Evolutionary conservation across 2,797 vertebrate species (phyloP), one percentile per base, ranked within the genome.

Genomic region (Sebastes itinus): DNA sequence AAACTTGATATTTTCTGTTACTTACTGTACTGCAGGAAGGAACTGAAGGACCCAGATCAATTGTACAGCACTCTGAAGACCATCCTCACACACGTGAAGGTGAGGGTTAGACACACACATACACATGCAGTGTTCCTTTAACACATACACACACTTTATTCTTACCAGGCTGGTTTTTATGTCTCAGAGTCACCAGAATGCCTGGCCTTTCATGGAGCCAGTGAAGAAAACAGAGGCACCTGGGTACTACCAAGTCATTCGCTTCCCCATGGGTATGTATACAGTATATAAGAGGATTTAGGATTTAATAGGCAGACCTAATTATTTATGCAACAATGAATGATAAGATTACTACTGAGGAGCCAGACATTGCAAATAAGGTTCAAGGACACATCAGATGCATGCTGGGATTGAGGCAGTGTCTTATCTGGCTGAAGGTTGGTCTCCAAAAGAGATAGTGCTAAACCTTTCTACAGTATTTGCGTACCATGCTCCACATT

Each of bases 131-230:
- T 46, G 6, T 7, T 25, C 6, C 28, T 46, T 10, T 27, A 25
- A 25, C 25, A 77, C 6, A 68, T 1, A 46, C 46, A 75, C 67
- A 66, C 7, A 55, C 20, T 49, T 33, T 38, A 56, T 61, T 67
- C 60, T 75, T n/a, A 85, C 71, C 58, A 25, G 25, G 22, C 25
- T 42, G 6, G 0, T 92, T 85, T 92, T 70, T 92, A 77, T 95
- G 84, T 92, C 81, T 87, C 88, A 99, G 99, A 98, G 97, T 93
- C 99, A 99, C 92, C 98, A 97, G 94, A 99, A 98, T 71, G 98
- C 98, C 88, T 99, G 99, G 99, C 98, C 99, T 82, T 99, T 99
- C 94, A 99, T 99, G 98, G 99, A 99, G 94, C 99, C 99, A 2
- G 99, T 99, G 93, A 99, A 99, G 96, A 99, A 98, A 94, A 99